Evolutionary conservation across 2,888 invertebrate species (phyloP), one percentile per base, ranked within the genome.

Genomic region (Pachliopta kotzebuea): DNA sequence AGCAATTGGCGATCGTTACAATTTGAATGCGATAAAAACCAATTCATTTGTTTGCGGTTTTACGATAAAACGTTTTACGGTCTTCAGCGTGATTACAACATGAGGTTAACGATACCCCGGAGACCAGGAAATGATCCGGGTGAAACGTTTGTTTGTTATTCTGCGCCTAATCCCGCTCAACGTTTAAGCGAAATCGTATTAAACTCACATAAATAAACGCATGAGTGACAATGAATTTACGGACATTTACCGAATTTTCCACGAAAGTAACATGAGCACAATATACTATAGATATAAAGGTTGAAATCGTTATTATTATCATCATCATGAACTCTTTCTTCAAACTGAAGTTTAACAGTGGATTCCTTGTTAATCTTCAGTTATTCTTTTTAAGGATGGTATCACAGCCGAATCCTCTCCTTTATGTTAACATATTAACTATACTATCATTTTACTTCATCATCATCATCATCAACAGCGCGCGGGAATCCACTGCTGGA

Each of bases 1-100:
- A 23, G 26, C 37, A 54, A 61, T 65, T 26, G 29, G 54, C 54
- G 56, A 56, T 59, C 60, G 64, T 62, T 62, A 24, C 53, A 21
- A 66, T 66, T 59, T 61, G 23, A 50, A 62, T 57, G 26, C 58
- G 26, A 56, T 68, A 70, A 80, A 80, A 78, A 71, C 72, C 11
- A 75, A 79, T 84, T 84, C 83, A 83, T 86, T 85, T 85, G 84
- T 85, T 85, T 83, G 84, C 72, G 84, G 85, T 79, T 65, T 70
- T 71, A 75, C 80, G 74, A 78, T 83, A 82, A 83, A 86, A 77
- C 80, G 79, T 76, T 86, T 84, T 84, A 86, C 79, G 81, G 78
- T 72, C 75, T 70, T 74, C 78, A 78, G 78, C 80, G 77, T 80
- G 84, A 85, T 86, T 85, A 82, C 83, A 77, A 74, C 74, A 75